These are phyloP conservation scores for Drosophila sordidapex DNA, from an alignment of 2,888 invertebrate genomes.

Conservation along the genomic window DNA sequence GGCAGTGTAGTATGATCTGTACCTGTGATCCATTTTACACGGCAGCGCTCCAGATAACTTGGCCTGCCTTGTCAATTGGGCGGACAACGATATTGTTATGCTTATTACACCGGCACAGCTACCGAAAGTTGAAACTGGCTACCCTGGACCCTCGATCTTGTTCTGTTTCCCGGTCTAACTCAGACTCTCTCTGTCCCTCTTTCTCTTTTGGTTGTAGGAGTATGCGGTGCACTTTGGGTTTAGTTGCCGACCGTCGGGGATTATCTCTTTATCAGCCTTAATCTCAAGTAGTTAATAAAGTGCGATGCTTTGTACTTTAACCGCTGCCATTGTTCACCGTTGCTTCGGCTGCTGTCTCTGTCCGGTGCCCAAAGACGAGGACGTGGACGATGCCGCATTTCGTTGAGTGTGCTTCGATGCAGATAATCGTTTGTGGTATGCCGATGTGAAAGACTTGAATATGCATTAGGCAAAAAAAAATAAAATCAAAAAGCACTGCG, in stretches of 20 bases:
- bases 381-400: constrained; percentile 38
- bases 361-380: constrained; percentile 43
- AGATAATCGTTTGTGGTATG: constrained; percentile 81
- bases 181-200: not conserved
- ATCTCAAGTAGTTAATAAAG: constrained; percentile 85
- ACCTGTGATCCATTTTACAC: constrained; percentile 79
- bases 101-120: constrained; percentile 82
- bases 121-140: constrained; percentile 63
- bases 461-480: constrained; percentile 35
- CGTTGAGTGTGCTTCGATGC: constrained; percentile 75
- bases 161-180: not conserved
- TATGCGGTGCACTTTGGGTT: constrained; percentile 65
- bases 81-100: constrained; percentile 83
- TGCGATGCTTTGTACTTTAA: constrained; percentile 83
- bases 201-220: constrained; percentile 53
- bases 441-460: constrained; percentile 62
- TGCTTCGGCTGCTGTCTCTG: constrained; percentile 21
- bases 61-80: constrained; percentile 77
- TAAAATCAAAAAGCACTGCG: constrained; percentile 1
- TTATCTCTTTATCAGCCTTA: constrained; percentile 84
- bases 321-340: constrained; percentile 75
- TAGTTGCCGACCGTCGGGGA: constrained; percentile 74
- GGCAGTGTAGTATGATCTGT: constrained; percentile 24
- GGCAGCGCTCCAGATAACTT: constrained; percentile 69
- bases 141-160: constrained; percentile 21